Percentiles rank a stretch among this genome's conserved stretches.
Conservation (phyloP, 2,888 invertebrate species). For the Portevinia maculata region DNA sequence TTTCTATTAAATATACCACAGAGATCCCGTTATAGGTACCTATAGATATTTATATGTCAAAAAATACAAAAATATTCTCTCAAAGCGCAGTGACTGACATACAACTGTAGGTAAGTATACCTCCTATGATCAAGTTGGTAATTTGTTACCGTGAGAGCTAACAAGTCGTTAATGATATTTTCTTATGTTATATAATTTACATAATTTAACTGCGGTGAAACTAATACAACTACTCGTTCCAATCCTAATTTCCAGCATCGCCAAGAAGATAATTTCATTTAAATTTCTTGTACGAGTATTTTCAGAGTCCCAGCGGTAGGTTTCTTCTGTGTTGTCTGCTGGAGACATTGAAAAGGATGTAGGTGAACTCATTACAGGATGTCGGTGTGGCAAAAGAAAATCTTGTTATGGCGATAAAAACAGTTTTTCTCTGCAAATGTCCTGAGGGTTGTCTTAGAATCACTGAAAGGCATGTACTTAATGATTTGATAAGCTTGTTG, state of each 20-base stretch:
- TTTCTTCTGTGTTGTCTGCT: background rate
- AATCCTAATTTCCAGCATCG: background rate
- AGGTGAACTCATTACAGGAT: conserved; percentile 29
- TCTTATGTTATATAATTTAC: background rate
- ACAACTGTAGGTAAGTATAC: too few relatives aligned
- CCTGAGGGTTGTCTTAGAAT: conserved; percentile 13
- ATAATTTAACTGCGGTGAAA: too few relatives aligned
- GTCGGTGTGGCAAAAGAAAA: conserved; percentile 8
- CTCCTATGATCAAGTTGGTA: too few relatives aligned
- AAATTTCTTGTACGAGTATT: conserved; percentile 25
- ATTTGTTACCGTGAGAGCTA: too few relatives aligned
- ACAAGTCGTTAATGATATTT: too few relatives aligned
- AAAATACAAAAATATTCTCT: too few relatives aligned
- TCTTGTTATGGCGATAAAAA: conserved; percentile 26
- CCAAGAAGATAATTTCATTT: conserved; percentile 40
- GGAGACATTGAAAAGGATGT: conserved; percentile 15
- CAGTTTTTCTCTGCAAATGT: conserved; percentile 6
- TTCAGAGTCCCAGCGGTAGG: conserved; percentile 1
- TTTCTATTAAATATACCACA: too few relatives aligned
- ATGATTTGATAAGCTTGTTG: conserved; percentile 39
- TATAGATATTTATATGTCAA: too few relatives aligned
- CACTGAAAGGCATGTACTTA: conserved; percentile 22
- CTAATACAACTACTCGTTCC: too few relatives aligned
- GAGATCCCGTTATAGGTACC: too few relatives aligned
- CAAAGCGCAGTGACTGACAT: too few relatives aligned